Evolutionary conservation across 2,113 vertebrate species (phyloP), one percentile per base, ranked within the genome.

Genomic region (Cyanoramphus novaezelandiae): DNA sequence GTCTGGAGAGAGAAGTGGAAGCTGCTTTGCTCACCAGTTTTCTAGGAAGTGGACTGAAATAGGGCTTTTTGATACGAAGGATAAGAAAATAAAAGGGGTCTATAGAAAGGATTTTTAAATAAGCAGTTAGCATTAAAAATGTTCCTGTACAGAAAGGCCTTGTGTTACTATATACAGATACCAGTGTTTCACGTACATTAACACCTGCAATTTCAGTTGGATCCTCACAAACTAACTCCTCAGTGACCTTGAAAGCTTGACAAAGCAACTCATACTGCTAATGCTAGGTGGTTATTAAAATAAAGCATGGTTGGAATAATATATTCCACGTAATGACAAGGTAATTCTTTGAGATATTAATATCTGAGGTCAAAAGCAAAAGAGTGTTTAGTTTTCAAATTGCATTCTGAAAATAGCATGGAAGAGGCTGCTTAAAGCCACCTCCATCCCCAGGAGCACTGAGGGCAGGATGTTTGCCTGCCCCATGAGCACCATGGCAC

Each of bases 201-300:
- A 85, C 95, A 88, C 37, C 93, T 90, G 93, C 76, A 90, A 17
- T 59, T 50, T 85, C 52, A 46, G 70, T 64, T 71, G 86, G 17
- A 88, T 96, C 47, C 69, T 97, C 90, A 37, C 88, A 96, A 89
- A 96, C 88, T 74, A 96, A 55, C 10, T 95, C 79, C 68, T 88
- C 53, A 19, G 72, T 62, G 75, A 95, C 95, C 88, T 75, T 94
- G 65, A 55, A 81, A 89, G 35, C 52, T 39, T 79, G 77, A 63
- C 55, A 91, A 83, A 93, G 35, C 37, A 57, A 92, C 18, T n/a
- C 7, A 11, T 64, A 25, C 39, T 2, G 2, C 64, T 78, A 78
- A 17, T 29, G 60, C 63, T 44, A 60, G 47, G 29, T 46, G 18
- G 29, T 31, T 82, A 55, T 82, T 71, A 88, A 93, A 90, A 68